phyloP scores from a whole-genome alignment of 2,113 vertebrate genomes.

The Oreochromis niloticus region DNA sequence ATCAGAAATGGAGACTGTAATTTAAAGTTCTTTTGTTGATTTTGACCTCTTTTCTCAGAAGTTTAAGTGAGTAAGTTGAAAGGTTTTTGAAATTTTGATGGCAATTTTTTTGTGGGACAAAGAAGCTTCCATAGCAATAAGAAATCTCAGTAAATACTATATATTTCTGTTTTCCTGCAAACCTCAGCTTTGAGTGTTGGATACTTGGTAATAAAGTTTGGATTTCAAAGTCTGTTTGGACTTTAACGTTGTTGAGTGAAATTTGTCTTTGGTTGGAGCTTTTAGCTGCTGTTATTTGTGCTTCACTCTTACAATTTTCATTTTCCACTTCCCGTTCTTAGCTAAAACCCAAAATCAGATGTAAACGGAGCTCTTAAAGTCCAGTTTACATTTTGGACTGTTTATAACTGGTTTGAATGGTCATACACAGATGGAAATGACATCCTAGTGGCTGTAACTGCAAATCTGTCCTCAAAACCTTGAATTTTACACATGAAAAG shows the following conservation, averaged over 20 bases:
- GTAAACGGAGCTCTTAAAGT: background rate
- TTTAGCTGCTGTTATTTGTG: background rate
- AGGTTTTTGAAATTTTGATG: background rate
- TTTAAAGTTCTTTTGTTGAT: background rate
- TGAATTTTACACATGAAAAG: background rate
- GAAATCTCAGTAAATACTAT: background rate
- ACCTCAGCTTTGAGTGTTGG: background rate
- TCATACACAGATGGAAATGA: background rate
- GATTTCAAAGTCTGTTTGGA: background rate
- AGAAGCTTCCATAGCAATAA: background rate
- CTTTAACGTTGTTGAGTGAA: background rate
- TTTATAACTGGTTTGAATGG: background rate
- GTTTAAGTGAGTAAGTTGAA: background rate
- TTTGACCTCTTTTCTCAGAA: background rate
- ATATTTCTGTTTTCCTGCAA: background rate
- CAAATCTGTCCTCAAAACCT: background rate
- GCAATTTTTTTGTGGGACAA: background rate
- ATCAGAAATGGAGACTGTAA: background rate
- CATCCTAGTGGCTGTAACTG: background rate
- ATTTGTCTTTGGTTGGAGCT: background rate
- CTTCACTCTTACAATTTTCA: background rate
- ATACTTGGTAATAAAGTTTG: background rate
- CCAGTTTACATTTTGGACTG: background rate
- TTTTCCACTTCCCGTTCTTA: background rate
- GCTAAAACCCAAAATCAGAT: background rate